phyloP scores from a whole-genome alignment of 2,797 vertebrate genomes.

The Takifugu rubripes region DNA sequence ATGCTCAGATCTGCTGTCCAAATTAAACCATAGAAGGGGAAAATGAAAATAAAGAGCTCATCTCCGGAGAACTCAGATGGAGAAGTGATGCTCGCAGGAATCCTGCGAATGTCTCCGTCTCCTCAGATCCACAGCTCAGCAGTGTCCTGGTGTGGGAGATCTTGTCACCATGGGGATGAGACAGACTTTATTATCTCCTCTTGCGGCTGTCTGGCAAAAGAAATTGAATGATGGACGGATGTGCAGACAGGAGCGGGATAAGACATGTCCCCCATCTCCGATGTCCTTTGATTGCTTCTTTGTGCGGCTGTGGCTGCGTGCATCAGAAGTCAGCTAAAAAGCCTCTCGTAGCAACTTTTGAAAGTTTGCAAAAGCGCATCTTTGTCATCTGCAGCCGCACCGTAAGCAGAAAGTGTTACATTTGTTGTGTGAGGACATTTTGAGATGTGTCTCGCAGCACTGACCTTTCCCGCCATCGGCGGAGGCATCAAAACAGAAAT shows the following conservation, averaged over 20 bases:
- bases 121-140: conserved; percentile 41
- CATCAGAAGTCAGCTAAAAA: conserved; percentile 3
- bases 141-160: conserved; percentile 46
- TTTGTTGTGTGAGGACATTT: conserved; percentile 2
- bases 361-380: background rate
- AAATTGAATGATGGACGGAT: conserved; percentile 39
- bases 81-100: conserved; percentile 10
- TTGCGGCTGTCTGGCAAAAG: conserved; percentile 55
- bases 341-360: conserved; percentile 8
- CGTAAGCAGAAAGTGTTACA: conserved; percentile 4
- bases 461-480: conserved; percentile 29
- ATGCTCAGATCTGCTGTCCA: conserved; percentile 3
- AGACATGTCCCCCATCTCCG: conserved; percentile 42
- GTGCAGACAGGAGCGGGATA: conserved; percentile 42
- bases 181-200: conserved; percentile 58
- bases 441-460: background rate
- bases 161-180: conserved; percentile 64
- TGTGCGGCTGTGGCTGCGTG: conserved; percentile 10
- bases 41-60: background rate
- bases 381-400: too few relatives aligned
- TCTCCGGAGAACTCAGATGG: conserved; percentile 10
- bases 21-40: conserved; percentile 24
- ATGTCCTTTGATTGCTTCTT: conserved; percentile 29
- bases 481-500: conserved; percentile 29
- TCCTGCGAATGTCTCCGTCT: conserved; percentile 29